phyloP scores from a whole-genome alignment of 2,888 invertebrate genomes.

The Philhelius pedissequus region DNA sequence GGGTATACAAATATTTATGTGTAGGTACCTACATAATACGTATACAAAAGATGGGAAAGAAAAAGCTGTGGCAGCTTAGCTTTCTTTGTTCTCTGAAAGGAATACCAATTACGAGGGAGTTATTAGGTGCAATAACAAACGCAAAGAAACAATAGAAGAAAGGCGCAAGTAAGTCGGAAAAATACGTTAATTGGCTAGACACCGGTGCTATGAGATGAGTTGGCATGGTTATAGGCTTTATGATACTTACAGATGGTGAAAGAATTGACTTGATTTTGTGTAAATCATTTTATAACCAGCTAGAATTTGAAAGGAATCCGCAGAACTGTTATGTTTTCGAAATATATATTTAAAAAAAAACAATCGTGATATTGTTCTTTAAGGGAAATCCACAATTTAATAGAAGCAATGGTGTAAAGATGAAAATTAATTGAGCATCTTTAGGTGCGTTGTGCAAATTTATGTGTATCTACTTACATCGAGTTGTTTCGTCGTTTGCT shows the following conservation, averaged over 20 bases:
- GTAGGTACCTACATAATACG: too few species aligned
- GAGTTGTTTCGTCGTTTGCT: too few species aligned
- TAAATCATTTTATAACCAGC: background rate
- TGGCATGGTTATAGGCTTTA: conserved; percentile 5
- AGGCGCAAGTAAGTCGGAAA: conserved; percentile 36
- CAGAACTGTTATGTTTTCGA: background rate
- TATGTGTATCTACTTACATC: too few species aligned
- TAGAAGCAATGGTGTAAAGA: too few species aligned
- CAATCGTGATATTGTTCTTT: too few species aligned
- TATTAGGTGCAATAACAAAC: conserved; percentile 19
- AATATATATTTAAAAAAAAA: too few species aligned
- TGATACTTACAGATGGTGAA: background rate
- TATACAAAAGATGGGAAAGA: too few species aligned
- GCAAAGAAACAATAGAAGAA: conserved; percentile 22
- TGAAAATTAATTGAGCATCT: too few species aligned
- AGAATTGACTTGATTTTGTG: background rate
- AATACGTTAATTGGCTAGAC: conserved; percentile 61
- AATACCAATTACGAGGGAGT: conserved; percentile 59
- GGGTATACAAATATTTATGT: background rate
- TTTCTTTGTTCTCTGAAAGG: conserved; percentile 47
- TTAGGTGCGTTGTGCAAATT: too few species aligned
- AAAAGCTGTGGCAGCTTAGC: conserved; percentile 6
- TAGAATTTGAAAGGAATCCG: background rate
- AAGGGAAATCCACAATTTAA: too few species aligned
- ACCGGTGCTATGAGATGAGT: conserved; percentile 10